A percentile compares a stretch with the other conserved stretches of the same genome.
Conservation (phyloP, 1,140 invertebrate species). For the Solenopsis fugax region DNA sequence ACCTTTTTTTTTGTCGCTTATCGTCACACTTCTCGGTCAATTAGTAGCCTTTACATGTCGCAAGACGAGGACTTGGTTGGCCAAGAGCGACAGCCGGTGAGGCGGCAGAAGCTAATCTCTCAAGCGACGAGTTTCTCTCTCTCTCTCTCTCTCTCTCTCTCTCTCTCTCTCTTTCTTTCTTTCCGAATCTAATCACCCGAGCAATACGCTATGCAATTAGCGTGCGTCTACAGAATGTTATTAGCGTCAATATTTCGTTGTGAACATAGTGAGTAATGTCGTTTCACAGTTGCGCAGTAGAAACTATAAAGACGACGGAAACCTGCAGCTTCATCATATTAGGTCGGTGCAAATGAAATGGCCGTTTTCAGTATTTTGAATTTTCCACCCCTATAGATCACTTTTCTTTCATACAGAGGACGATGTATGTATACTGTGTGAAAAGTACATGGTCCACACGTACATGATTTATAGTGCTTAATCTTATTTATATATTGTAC, state of each 20-base stretch:
- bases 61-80: constrained; percentile 32
- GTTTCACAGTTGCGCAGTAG: constrained; percentile 25
- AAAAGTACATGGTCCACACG: too few species aligned
- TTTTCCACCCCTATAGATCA: too few species aligned
- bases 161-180: constrained; percentile 10
- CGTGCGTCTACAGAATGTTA: constrained; percentile 32
- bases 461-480: too few species aligned
- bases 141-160: neutral
- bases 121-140: neutral
- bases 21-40: constrained; percentile 53
- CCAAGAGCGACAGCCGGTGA: constrained; percentile 34
- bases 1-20: constrained; percentile 29
- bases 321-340: too few species aligned
- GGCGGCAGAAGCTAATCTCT: constrained; percentile 39
- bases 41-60: constrained; percentile 52
- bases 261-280: constrained; percentile 21
- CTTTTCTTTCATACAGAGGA: too few species aligned
- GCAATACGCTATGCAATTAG: constrained; percentile 25
- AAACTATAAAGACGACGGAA: neutral
- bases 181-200: neutral
- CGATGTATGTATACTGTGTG: too few species aligned
- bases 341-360: too few species aligned
- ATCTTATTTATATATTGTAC: too few species aligned
- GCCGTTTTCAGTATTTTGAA: too few species aligned
- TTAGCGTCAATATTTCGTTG: constrained; percentile 43